phyloP scores from a whole-genome alignment of 2,888 invertebrate genomes.

The Petrolisthes manimaculis region DNA sequence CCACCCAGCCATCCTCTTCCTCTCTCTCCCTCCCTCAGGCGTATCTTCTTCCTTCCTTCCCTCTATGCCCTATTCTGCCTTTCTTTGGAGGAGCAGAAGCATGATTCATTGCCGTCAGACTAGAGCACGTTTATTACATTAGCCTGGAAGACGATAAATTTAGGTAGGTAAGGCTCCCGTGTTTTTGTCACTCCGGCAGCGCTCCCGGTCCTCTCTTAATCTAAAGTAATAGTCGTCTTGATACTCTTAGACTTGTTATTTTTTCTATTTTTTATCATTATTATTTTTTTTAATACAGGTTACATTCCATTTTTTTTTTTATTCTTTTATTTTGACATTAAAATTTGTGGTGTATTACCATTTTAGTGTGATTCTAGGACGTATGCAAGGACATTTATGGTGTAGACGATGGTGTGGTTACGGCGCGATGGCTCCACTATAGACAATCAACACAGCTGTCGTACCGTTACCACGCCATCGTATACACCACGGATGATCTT shows the following conservation, averaged over 20 bases:
- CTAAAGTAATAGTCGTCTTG: slow-evolving; percentile 14
- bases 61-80: slow-evolving; percentile 3
- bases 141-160: slow-evolving; percentile 8
- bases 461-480: too few species aligned
- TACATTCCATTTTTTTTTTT: too few species aligned
- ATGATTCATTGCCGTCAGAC: slow-evolving; percentile 10
- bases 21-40: slow-evolving; percentile 16
- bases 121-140: slow-evolving; percentile 25
- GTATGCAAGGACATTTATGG: too few species aligned
- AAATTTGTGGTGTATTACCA: too few species aligned
- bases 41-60: background rate
- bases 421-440: too few species aligned
- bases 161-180: background rate
- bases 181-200: background rate
- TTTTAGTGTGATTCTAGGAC: too few species aligned
- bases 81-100: slow-evolving; percentile 4
- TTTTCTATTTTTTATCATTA: background rate
- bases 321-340: too few species aligned
- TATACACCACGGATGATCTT: too few species aligned
- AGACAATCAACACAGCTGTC: too few species aligned
- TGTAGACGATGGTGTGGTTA: too few species aligned
- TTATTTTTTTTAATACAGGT: background rate
- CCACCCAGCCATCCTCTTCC: too few species aligned
- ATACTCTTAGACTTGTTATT: background rate
- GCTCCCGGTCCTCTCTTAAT: slow-evolving; percentile 1